A percentile compares a stretch with the other conserved stretches of the same genome.
phyloP scores from a whole-genome alignment of 2,888 invertebrate genomes.

The Hipparchia semele region DNA sequence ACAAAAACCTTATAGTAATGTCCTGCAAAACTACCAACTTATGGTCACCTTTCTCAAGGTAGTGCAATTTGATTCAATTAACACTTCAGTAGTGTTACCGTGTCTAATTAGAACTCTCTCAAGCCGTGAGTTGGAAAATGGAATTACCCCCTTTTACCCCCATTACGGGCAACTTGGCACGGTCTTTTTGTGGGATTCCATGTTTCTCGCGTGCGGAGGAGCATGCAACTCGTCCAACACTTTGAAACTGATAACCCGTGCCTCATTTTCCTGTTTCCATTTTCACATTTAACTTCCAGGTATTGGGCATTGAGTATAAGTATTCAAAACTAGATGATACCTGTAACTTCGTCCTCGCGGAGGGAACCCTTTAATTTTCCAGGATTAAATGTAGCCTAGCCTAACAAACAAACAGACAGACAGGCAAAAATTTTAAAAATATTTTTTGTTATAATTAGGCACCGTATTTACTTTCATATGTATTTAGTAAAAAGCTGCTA shows the following conservation, averaged over 20 bases:
- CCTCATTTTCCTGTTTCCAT: background rate
- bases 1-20: too few relatives aligned
- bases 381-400: too few relatives aligned
- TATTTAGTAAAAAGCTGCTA: too few relatives aligned
- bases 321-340: too few relatives aligned
- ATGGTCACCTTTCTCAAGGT: conserved; percentile 33
- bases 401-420: too few relatives aligned
- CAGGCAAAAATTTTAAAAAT: too few relatives aligned
- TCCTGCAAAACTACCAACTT: background rate
- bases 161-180: conserved; percentile 17
- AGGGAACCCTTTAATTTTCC: too few relatives aligned
- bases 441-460: too few relatives aligned
- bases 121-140: conserved; percentile 38
- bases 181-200: conserved; percentile 20
- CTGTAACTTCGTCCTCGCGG: too few relatives aligned
- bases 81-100: conserved; percentile 45
- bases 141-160: conserved; percentile 35
- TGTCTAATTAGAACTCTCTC: conserved; percentile 45
- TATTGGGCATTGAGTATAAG: too few relatives aligned
- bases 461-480: too few relatives aligned
- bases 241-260: conserved; percentile 11
- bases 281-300: too few relatives aligned
- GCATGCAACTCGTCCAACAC: conserved; percentile 7
- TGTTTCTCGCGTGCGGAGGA: conserved; percentile 15
- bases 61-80: conserved; percentile 48